phyloP scores from a whole-genome alignment of 2,888 invertebrate genomes.

The Agriopis marginaria region DNA sequence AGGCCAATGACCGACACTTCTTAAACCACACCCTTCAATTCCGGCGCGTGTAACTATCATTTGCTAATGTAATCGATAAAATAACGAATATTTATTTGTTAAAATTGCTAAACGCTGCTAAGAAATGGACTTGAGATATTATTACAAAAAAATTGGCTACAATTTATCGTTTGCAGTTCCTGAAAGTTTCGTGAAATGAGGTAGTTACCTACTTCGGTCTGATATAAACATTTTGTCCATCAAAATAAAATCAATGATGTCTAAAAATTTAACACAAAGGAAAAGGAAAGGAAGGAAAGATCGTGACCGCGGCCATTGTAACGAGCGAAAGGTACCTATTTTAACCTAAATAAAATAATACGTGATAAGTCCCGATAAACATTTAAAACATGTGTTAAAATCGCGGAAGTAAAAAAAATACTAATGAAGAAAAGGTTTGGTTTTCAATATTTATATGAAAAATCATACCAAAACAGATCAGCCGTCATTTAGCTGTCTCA shows the following conservation, averaged over 20 bases:
- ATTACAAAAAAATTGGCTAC: neutral
- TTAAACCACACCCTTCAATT: slow-evolving; percentile 70
- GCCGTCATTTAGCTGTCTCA: slow-evolving; percentile 55
- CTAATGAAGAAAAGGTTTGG: too few relatives aligned
- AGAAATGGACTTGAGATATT: neutral
- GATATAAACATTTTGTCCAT: neutral
- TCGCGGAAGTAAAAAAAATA: too few relatives aligned
- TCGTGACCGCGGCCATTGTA: too few relatives aligned
- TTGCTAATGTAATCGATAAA: slow-evolving; percentile 42
- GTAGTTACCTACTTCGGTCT: neutral
- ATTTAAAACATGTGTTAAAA: too few relatives aligned
- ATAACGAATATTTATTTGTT: slow-evolving; percentile 4
- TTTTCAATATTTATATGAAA: slow-evolving; percentile 3
- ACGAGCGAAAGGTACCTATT: too few relatives aligned
- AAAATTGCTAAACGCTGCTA: slow-evolving; percentile 3
- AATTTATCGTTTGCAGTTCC: neutral
- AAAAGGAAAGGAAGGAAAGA: neutral
- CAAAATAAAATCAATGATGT: neutral
- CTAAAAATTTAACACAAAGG: too few relatives aligned
- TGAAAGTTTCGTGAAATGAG: neutral
- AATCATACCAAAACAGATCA: slow-evolving; percentile 58
- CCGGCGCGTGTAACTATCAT: slow-evolving; percentile 60
- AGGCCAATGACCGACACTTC: slow-evolving; percentile 72
- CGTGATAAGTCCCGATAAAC: too few relatives aligned
- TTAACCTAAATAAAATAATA: too few relatives aligned